These are phyloP conservation scores for Dipodomys spectabilis DNA, from an alignment of 2,113 vertebrate genomes.

Conservation along the genomic window DNA sequence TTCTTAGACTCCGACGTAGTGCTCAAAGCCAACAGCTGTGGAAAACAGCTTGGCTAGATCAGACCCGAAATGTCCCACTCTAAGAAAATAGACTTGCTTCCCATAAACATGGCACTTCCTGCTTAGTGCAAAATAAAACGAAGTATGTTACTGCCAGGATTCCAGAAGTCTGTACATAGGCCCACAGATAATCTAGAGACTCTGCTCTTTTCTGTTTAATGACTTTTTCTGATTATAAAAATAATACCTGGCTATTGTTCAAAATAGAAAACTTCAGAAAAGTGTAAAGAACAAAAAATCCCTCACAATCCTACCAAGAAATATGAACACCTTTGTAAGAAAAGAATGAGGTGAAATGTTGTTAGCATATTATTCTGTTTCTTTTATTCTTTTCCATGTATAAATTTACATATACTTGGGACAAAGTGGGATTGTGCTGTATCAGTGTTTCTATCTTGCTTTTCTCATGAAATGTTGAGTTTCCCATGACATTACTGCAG, in stretches of 20 bases:
- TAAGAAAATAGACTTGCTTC: not conserved
- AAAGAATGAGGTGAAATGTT: not conserved
- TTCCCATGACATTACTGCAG: not conserved
- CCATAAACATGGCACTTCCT: not conserved
- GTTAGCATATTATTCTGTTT: not conserved
- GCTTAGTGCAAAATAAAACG: not conserved
- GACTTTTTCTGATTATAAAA: slow-evolving; percentile 34
- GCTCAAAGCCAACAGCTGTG: too few species aligned
- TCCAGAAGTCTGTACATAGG: not conserved
- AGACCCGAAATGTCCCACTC: not conserved
- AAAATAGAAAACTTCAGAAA: slow-evolving; percentile 19
- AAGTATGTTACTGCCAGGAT: not conserved
- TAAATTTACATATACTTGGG: slow-evolving; percentile 38
- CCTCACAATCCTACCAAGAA: not conserved
- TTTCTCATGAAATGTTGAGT: slow-evolving; percentile 22
- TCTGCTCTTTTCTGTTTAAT: not conserved
- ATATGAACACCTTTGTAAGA: not conserved
- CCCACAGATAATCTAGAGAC: too few species aligned
- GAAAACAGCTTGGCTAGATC: not conserved
- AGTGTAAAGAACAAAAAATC: slow-evolving; percentile 33
- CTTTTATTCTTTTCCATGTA: slow-evolving; percentile 22
- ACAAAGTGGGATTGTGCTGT: not conserved
- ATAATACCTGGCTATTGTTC: not conserved
- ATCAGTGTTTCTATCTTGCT: not conserved
- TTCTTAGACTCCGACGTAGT: not conserved